Evolutionary conservation across 1,140 invertebrate species (phyloP).

Genomic region (Hycleus cichorii): DNA sequence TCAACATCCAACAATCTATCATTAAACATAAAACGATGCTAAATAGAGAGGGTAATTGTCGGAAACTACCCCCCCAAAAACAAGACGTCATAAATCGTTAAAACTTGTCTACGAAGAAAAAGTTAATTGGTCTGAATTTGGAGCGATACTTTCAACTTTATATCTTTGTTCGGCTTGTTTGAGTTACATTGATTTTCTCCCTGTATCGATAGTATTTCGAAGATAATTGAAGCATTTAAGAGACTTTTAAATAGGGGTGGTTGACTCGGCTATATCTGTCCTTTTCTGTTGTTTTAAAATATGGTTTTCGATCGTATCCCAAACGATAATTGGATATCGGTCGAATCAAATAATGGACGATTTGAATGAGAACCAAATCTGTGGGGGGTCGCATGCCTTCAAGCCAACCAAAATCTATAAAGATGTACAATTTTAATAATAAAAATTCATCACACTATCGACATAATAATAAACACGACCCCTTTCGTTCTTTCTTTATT

Average conservation of each 20-base stretch:
- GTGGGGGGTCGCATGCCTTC: slow-evolving; percentile 11
- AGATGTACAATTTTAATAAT: background rate
- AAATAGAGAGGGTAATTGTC: slow-evolving; percentile 7
- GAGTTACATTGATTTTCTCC: no score
- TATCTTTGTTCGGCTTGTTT: slow-evolving; percentile 7
- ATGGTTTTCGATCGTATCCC: no score
- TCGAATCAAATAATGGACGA: slow-evolving; percentile 4
- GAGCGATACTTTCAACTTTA: slow-evolving; percentile 4
- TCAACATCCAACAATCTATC: background rate
- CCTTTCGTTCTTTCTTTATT: no score
- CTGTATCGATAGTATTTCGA: no score
- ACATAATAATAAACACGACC: no score
- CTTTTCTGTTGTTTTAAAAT: background rate
- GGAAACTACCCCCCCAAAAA: background rate
- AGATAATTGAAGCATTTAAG: slow-evolving; percentile 12
- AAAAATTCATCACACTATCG: no score
- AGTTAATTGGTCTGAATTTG: slow-evolving; percentile 10
- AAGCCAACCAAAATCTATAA: slow-evolving; percentile 5
- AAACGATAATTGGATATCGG: background rate
- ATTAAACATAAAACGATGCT: background rate
- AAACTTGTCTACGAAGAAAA: slow-evolving; percentile 7
- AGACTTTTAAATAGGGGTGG: background rate
- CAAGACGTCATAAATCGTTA: slow-evolving; percentile 13
- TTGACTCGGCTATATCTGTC: no score
- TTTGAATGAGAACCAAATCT: background rate